phyloP scores from a whole-genome alignment of 2,113 vertebrate species.

The Cavia aperea region DNA sequence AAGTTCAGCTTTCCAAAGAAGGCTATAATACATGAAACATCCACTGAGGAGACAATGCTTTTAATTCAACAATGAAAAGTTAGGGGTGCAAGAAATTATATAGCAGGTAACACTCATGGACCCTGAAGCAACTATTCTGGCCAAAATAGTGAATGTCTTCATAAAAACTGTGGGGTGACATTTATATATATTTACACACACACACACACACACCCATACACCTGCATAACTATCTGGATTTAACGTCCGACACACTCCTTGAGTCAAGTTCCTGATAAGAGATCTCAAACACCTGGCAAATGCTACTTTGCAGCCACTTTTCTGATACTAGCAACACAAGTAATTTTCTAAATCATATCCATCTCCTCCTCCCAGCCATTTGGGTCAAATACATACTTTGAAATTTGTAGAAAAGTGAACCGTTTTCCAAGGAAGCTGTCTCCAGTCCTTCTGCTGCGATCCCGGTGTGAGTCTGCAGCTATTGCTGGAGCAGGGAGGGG shows the following conservation, averaged over 20 bases:
- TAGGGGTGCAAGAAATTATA: not conserved
- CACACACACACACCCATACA: not conserved
- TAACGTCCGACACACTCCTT: not conserved
- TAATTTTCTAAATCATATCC: not conserved
- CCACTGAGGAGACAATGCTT: not conserved
- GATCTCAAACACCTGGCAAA: not conserved
- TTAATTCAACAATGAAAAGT: not conserved
- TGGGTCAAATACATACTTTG: conserved; percentile 38
- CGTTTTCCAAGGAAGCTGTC: conserved; percentile 12
- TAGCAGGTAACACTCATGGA: not conserved
- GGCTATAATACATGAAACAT: not conserved
- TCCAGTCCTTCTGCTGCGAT: not conserved
- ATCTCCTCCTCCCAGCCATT: not conserved
- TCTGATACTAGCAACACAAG: not conserved
- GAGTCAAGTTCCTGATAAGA: not conserved
- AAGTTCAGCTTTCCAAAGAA: not conserved
- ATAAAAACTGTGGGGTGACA: not conserved
- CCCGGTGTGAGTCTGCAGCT: not conserved
- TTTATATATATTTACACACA: not conserved
- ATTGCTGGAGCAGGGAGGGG: conserved; percentile 17
- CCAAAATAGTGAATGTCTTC: not conserved
- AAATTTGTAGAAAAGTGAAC: not conserved
- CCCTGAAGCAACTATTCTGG: not conserved
- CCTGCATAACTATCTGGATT: not conserved
- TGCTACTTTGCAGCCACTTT: not conserved